Percentiles rank a stretch among this genome's conserved stretches.
Conservation (phyloP, 2,113 vertebrate genomes). For the Bos indicus region DNA sequence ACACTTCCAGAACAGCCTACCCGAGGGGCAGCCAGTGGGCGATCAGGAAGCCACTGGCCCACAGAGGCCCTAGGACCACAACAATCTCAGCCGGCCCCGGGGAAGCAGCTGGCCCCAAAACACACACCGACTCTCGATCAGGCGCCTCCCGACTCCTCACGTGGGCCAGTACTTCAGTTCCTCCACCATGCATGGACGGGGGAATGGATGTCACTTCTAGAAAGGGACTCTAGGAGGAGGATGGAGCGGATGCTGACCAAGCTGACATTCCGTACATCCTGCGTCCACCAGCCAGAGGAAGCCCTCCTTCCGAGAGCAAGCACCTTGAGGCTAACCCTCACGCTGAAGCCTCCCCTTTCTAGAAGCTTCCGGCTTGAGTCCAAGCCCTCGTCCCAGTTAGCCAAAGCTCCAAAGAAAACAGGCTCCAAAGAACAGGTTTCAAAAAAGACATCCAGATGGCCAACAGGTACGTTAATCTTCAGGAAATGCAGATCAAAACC, state of each 20-base stretch:
- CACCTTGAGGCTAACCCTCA: not conserved
- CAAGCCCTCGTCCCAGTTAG: not conserved
- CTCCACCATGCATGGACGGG: not conserved
- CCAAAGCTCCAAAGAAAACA: not conserved
- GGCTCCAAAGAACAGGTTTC: not conserved
- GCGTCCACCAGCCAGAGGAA: not conserved
- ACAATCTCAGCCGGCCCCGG: not conserved
- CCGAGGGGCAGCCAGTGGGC: not conserved
- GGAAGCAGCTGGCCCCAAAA: not conserved
- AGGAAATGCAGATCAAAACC: not conserved
- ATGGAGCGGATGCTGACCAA: not conserved
- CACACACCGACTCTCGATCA: not conserved
- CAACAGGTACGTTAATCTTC: not conserved
- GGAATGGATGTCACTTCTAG: not conserved
- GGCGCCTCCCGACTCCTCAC: not conserved
- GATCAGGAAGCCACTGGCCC: not conserved
- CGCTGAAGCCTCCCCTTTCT: not conserved
- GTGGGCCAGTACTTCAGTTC: not conserved
- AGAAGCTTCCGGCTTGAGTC: not conserved
- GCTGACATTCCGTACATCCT: accelerated
- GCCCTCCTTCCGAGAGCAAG: not conserved
- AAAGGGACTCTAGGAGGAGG: not conserved
- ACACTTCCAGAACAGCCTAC: not conserved
- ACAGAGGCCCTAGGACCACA: not conserved
- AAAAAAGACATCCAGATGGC: not conserved